A percentile compares a stretch with the other conserved stretches of the same genome.
Conservation (phyloP, 2,888 invertebrate species). For the Graphium colonna region DNA sequence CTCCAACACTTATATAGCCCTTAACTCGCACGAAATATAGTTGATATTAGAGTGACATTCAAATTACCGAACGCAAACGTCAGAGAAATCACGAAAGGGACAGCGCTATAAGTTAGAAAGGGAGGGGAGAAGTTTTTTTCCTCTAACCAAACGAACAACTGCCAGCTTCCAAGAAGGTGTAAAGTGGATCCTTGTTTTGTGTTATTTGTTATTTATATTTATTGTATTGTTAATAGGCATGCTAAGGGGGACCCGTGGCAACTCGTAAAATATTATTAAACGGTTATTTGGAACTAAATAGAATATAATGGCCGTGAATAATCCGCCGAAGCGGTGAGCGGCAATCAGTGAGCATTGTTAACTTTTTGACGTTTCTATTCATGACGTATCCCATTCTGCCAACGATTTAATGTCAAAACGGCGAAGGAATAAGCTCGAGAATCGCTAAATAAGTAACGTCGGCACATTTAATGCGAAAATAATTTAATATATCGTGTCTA, state of each 20-base stretch:
- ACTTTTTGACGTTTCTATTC: slow-evolving; percentile 71
- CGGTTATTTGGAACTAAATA: slow-evolving; percentile 79
- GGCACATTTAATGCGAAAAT: slow-evolving; percentile 46
- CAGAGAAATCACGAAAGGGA: slow-evolving; percentile 37
- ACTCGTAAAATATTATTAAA: slow-evolving; percentile 73
- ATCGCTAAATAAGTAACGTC: slow-evolving; percentile 29
- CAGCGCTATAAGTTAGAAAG: slow-evolving; percentile 40
- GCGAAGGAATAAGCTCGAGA: slow-evolving; percentile 14
- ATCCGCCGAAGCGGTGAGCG: slow-evolving; percentile 63
- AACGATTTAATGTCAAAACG: slow-evolving; percentile 3
- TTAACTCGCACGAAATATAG: slow-evolving; percentile 23
- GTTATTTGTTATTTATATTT: slow-evolving; percentile 74
- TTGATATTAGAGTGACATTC: slow-evolving; percentile 29
- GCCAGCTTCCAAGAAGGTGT: slow-evolving; percentile 77
- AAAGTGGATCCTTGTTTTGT: slow-evolving; percentile 71
- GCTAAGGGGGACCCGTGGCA: slow-evolving; percentile 60
- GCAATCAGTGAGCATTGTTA: slow-evolving; percentile 71
- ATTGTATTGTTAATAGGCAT: slow-evolving; percentile 80
- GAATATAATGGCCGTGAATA: slow-evolving; percentile 78
- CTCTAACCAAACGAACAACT: slow-evolving; percentile 58
- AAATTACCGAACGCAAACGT: slow-evolving; percentile 18
- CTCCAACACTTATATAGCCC: neutral
- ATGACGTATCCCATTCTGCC: slow-evolving; percentile 39
- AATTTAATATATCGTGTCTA: slow-evolving; percentile 53
- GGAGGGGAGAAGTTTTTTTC: slow-evolving; percentile 40